phyloP scores from a whole-genome alignment of 1,140 invertebrate genomes.

The Philotrypesis tridentata region DNA sequence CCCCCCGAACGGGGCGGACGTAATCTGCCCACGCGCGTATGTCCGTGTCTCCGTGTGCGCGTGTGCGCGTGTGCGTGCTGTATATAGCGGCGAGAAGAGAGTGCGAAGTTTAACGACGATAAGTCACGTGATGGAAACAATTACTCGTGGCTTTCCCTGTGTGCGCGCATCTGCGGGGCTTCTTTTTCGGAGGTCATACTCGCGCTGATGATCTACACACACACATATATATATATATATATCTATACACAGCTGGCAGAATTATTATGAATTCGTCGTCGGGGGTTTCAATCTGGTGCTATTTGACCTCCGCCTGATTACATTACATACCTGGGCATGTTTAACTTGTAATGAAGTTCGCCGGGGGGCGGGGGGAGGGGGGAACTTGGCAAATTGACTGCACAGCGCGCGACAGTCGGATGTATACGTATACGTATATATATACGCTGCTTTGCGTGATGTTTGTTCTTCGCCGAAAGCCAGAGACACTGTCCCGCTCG shows the following conservation, averaged over 20 bases:
- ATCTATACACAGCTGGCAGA: no score
- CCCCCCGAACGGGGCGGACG: conserved; percentile 57
- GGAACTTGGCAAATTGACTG: no score
- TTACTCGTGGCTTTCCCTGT: conserved; percentile 43
- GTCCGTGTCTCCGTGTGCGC: neutral
- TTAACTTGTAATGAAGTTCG: neutral
- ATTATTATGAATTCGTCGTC: neutral
- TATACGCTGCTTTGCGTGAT: no score
- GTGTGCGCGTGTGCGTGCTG: neutral
- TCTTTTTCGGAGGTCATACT: neutral
- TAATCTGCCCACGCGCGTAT: conserved; percentile 42
- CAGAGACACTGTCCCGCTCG: neutral
- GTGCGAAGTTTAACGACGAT: conserved; percentile 45
- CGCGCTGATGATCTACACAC: no score
- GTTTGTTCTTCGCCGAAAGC: neutral
- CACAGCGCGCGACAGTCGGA: no score
- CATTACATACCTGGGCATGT: conserved; percentile 1
- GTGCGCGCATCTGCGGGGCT: no score
- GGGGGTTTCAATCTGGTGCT: neutral
- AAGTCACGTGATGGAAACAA: conserved; percentile 50
- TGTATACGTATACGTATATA: no score
- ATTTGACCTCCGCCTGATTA: neutral
- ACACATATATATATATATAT: no score
- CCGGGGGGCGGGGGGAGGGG: no score
- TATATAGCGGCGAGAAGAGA: neutral